Evolutionary conservation across 2,113 vertebrate genomes (phyloP).

Genomic region (Butorides virescens): DNA sequence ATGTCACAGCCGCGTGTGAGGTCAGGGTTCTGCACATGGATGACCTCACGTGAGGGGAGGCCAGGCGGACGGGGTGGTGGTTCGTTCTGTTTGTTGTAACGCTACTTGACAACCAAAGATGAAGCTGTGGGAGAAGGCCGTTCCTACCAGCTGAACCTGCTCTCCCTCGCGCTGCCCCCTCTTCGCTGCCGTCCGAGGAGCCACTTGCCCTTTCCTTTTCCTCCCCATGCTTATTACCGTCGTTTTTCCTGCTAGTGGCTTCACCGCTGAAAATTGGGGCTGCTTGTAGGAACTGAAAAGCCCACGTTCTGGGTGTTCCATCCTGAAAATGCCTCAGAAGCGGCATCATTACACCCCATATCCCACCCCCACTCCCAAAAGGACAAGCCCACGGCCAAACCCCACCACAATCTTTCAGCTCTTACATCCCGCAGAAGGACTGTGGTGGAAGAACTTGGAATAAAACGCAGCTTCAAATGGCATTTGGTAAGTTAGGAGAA

Average conservation of each 20-base stretch:
- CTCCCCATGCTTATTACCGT: not conserved
- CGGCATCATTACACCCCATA: not conserved
- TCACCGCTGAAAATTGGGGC: not conserved
- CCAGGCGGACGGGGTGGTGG: fast-evolving
- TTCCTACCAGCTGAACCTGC: not conserved
- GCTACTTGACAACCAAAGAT: fast-evolving
- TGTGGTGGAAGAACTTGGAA: not conserved
- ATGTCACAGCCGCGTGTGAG: fast-evolving
- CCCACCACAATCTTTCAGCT: not conserved
- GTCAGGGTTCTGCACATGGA: fast-evolving
- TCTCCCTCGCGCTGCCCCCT: not conserved
- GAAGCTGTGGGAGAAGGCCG: not conserved
- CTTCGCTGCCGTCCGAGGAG: not conserved
- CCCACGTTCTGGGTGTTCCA: not conserved
- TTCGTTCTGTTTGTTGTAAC: not conserved
- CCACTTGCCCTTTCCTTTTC: not conserved
- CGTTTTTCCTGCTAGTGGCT: not conserved
- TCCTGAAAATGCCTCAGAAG: not conserved
- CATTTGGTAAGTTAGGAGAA: not conserved
- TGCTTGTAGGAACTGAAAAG: not conserved
- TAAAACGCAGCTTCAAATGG: not conserved
- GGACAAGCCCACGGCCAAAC: not conserved
- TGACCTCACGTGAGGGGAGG: not conserved
- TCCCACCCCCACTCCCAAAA: not conserved
- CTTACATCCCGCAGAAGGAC: not conserved